Conservation (phyloP, 2,113 vertebrate species). For the Tragulus kanchil region DNA sequence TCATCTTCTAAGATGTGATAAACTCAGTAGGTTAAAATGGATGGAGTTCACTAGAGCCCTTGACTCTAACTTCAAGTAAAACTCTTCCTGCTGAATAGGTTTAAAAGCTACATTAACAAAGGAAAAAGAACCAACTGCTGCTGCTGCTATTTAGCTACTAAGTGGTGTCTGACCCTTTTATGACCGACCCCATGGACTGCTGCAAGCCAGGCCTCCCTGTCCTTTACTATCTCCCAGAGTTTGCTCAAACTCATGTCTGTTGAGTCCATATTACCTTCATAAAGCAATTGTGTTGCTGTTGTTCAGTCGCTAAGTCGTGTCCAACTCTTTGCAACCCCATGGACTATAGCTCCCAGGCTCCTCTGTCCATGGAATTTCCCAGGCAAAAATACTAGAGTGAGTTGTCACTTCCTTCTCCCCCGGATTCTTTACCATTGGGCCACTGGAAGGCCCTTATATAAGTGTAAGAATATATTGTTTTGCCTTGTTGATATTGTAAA, state of each 20-base stretch:
- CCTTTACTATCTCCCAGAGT: too few species aligned
- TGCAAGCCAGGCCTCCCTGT: background rate
- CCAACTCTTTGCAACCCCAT: too few species aligned
- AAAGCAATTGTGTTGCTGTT: too few species aligned
- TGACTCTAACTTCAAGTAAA: conserved; percentile 62
- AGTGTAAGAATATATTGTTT: background rate
- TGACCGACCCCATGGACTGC: background rate
- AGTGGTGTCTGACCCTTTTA: background rate
- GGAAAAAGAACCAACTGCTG: background rate
- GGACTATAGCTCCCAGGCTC: background rate
- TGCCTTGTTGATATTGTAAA: background rate
- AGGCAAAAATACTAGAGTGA: background rate
- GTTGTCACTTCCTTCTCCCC: background rate
- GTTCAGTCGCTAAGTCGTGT: too few species aligned
- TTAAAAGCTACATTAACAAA: background rate
- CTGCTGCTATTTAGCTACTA: background rate
- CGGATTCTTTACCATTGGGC: background rate
- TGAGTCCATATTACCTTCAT: too few species aligned
- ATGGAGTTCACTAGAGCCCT: conserved; percentile 58
- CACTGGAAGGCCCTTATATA: background rate
- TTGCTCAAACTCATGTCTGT: too few species aligned
- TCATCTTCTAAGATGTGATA: conserved; percentile 59
- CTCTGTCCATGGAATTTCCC: background rate
- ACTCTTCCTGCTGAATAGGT: background rate
- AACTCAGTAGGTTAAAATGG: conserved; percentile 66